Evolutionary conservation across 2,888 invertebrate species (phyloP), one percentile per base, ranked within the genome.

Genomic region (Lottia gigantea): DNA sequence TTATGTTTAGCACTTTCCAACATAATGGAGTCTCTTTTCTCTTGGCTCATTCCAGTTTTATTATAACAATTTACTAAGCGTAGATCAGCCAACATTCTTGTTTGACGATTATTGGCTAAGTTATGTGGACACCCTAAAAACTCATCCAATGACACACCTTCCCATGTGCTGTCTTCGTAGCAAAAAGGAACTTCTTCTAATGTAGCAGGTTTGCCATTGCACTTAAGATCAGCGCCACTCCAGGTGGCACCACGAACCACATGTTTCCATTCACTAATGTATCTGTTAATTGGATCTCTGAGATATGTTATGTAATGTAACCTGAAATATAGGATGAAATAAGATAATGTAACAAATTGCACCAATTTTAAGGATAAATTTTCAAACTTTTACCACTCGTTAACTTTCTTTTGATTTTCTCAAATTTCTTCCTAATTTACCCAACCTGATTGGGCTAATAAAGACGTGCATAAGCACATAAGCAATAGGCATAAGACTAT

Each of bases 251-350:
- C 97, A 45, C 98, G 92, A 86, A 95, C 95, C 65, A 98, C 98
- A 90, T 99, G 99, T 62, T 96, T 92, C 90, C 95, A 99, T 90
- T 99, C 99, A 71, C 97, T 97, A 84, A 99, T 91, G 90, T 96
- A 99, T 82, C 95, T 92, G 69, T 94, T 92, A 62, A 98, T 93
- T 0, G 99, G 99, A 86, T 98, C 96, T 74, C 99, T 92, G 66
- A 99, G 91, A 76, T 99, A 92, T 7, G 98, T 97, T 79, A 98
- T 95, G 91, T 97, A 98, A 90, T 97, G 97, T 90, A 97, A 98
- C 83, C 98, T 92, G 88, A 82, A 85, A 76, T 63, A 45, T 62
- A 65, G 67, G 67, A 61, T 61, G 46, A n/a, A 67, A 40, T 31
- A 31, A 31, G 31, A 8, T 6, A 40, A 1, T 40, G 40, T 40